Evolutionary conservation across 1,140 invertebrate genomes (phyloP).

Genomic region (Agrilus planipennis): DNA sequence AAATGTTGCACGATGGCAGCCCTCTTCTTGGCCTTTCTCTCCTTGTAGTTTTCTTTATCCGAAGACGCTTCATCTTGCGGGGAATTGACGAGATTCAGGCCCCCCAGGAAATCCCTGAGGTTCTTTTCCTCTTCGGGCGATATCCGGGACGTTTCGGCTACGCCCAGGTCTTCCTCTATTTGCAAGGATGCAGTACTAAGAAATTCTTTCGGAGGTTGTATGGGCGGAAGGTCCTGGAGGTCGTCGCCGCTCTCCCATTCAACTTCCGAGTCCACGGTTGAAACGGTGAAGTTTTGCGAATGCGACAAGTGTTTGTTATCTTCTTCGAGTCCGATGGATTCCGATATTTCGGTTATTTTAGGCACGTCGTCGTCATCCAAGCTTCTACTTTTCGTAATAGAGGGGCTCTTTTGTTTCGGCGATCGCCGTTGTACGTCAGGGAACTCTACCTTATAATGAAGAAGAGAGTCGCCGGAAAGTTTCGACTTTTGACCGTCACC

Average conservation of each 20-base stretch:
- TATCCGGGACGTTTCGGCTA: conserved; percentile 21
- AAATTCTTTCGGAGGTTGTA: conserved; percentile 19
- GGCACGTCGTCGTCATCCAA: conserved; percentile 41
- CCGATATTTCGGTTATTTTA: conserved; percentile 40
- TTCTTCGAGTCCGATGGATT: conserved; percentile 24
- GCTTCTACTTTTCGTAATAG: conserved; percentile 40
- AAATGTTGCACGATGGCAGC: conserved; percentile 42
- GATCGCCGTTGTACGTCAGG: conserved; percentile 29
- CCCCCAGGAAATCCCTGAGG: conserved; percentile 43
- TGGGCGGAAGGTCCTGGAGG: conserved; percentile 12
- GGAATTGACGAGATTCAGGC: conserved; percentile 40
- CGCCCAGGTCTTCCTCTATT: background rate
- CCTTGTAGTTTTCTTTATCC: conserved; percentile 18
- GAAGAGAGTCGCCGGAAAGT: conserved; percentile 10
- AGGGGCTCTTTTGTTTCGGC: conserved; percentile 18
- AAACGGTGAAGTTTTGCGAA: conserved; percentile 37
- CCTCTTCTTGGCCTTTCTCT: conserved; percentile 26
- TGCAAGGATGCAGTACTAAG: background rate
- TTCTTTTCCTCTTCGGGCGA: conserved; percentile 37
- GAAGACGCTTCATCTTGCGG: conserved; percentile 17
- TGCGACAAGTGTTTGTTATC: conserved; percentile 19
- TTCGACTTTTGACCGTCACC: conserved; percentile 1
- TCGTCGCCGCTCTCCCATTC: conserved; percentile 37
- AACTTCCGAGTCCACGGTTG: conserved; percentile 44
- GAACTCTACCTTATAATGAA: conserved; percentile 36